Percentiles rank a stretch among this genome's conserved stretches.
Evolutionary conservation across 1,140 invertebrate genomes (phyloP).

Genomic region (Drosophila repletoides): DNA sequence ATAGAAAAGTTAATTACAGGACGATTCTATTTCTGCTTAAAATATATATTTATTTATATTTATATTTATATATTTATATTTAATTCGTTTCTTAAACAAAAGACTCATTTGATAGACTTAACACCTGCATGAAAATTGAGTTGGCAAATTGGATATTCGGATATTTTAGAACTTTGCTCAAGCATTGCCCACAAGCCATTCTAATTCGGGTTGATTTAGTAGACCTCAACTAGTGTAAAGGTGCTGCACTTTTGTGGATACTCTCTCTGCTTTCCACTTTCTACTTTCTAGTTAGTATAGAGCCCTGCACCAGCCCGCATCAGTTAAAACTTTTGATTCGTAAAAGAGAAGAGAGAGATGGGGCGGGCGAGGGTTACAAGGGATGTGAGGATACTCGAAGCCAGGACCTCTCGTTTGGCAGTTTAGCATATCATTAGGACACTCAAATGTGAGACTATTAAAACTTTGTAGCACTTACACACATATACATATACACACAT

Average conservation of each 20-base stretch:
- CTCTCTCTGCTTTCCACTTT: background rate
- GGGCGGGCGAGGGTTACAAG: too few relatives aligned
- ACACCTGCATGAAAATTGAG: background rate
- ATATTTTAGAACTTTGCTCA: background rate
- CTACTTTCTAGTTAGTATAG: background rate
- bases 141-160: background rate
- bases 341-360: background rate
- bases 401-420: conserved; percentile 51
- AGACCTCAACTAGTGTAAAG: background rate
- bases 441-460: conserved; percentile 75
- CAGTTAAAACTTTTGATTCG: conserved; percentile 32
- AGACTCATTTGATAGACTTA: background rate
- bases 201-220: background rate
- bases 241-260: background rate
- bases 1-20: too few relatives aligned
- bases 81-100: background rate
- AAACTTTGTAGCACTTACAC: conserved; percentile 52
- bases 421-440: conserved; percentile 77
- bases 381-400: conserved; percentile 3
- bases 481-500: background rate
- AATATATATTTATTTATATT: background rate
- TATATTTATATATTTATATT: background rate
- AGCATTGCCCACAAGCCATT: background rate
- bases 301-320: background rate
- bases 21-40: too few relatives aligned